Evolutionary conservation across 2,888 invertebrate species (phyloP), one percentile per base, ranked within the genome.

Genomic region (Patella pellucida): DNA sequence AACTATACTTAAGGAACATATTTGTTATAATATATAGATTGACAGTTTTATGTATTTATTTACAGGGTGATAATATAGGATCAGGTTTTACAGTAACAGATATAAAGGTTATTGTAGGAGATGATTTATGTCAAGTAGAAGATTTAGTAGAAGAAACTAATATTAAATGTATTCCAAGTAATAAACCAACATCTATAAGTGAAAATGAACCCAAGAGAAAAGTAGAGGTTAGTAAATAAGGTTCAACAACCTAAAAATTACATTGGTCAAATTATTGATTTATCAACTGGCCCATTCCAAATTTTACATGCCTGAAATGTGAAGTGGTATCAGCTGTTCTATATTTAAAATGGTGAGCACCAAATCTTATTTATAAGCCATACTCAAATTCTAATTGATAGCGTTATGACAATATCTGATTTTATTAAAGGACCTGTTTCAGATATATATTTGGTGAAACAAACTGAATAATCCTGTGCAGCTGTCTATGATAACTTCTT

Each of bases 71-170:
- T 85, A 95, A 98, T 92, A 93, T 89, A 68, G 80, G 82, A 50
- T 74, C 81, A 54, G 89, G 86, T 1, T 69, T 88, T 68, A 80
- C 76, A 3, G 75, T 75, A 31, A 52, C 73, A 16, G 88, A 89
- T 73, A 80, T 86, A n/a, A 69, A 54, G 16, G 86, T 89, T 31
- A 78, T 71, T 7, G 81, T 90, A 68, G 97, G 88, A 11, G 78
- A 78, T 83, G 95, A 95, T 83, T 93, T 94, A 85, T 99, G 99
- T 92, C 97, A 97, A 91, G 96, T 99, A 23, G 98, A 97, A 2
- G 96, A 96, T 2, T 91, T 99, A 52, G 95, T 99, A 52, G 95
- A 97, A 68, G 72, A 76, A 14, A 78, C 74, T 27, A 68, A 77
- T 4, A 62, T 99, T 85, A 97, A 97, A 1, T 99, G 99, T 89